Evolutionary conservation across 2,113 vertebrate genomes (phyloP).

Genomic region (Potamarius usumacintae): DNA sequence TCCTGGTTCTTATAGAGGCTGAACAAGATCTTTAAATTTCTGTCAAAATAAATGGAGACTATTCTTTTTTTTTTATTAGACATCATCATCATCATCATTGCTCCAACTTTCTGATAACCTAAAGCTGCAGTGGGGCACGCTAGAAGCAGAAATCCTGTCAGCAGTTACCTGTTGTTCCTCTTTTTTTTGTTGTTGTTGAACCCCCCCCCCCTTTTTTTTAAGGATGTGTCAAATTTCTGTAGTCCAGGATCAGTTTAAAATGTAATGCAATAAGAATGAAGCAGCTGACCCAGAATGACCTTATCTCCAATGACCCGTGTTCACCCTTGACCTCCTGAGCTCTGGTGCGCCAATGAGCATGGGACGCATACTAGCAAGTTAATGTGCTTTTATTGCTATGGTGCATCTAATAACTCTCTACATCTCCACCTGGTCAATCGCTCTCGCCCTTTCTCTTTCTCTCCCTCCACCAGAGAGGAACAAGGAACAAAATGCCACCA

Average conservation of each 20-base stretch:
- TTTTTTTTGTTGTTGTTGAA: constrained; percentile 55
- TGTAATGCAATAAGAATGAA: constrained; percentile 75
- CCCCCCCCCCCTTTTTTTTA: background rate
- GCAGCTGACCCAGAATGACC: constrained; percentile 61
- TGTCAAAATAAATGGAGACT: background rate
- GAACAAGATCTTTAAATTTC: background rate
- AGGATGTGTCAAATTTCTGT: constrained; percentile 62
- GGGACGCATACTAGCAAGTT: constrained; percentile 69
- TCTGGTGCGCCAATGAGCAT: constrained; percentile 67
- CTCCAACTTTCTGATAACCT: constrained; percentile 38
- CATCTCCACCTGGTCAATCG: constrained; percentile 61
- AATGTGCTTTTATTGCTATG: constrained; percentile 74
- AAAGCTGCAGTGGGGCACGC: constrained; percentile 28
- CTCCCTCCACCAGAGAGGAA: constrained; percentile 39
- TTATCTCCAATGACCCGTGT: constrained; percentile 16
- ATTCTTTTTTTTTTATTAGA: background rate
- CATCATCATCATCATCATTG: background rate
- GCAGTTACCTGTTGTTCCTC: constrained; percentile 77
- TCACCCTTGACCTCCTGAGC: constrained; percentile 44
- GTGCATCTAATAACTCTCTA: constrained; percentile 79
- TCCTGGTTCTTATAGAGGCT: background rate
- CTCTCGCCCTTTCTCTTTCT: constrained; percentile 64
- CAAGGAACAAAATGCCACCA: constrained; percentile 55
- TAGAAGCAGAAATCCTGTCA: constrained; percentile 63
- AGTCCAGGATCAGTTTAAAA: constrained; percentile 63